Evolutionary conservation across 2,797 vertebrate genomes (phyloP).

Genomic region (Alca torda): DNA sequence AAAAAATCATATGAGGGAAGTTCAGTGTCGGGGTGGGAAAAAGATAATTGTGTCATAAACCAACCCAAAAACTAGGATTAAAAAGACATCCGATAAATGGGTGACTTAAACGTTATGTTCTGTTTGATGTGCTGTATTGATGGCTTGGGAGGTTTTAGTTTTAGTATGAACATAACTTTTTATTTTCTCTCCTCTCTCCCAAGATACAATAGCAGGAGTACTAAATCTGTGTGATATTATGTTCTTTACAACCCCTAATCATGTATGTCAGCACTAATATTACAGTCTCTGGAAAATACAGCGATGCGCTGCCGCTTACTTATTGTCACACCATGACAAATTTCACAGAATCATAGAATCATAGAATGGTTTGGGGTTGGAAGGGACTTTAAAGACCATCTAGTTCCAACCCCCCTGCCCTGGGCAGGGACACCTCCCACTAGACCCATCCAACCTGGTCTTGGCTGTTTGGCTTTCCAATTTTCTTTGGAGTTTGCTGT

Average conservation of each 20-base stretch:
- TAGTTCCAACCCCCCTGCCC: not conserved
- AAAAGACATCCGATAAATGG: not conserved
- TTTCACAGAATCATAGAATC: not conserved
- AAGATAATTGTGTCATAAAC: conserved; percentile 8
- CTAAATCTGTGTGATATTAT: not conserved
- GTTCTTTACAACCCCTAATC: not conserved
- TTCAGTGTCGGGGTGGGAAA: not conserved
- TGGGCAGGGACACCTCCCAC: not conserved
- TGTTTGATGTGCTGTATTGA: not conserved
- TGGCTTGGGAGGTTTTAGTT: not conserved
- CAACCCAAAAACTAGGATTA: not conserved
- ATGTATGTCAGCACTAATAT: not conserved
- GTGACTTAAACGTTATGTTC: not conserved
- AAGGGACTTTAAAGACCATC: not conserved
- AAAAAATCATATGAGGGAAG: not conserved
- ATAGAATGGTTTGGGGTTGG: not conserved
- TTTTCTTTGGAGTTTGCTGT: not conserved
- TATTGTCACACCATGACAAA: not conserved
- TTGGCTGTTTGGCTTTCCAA: not conserved
- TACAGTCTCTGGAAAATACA: not conserved
- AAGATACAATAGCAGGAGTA: not conserved
- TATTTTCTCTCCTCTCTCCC: not conserved
- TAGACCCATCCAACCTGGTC: not conserved
- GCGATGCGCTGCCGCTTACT: not conserved
- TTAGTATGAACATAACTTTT: conserved; percentile 3